A percentile compares a stretch with the other conserved stretches of the same genome.
These are phyloP conservation scores for Agonopterix heracliana DNA, from an alignment of 2,888 invertebrate species.

Conservation along the genomic window DNA sequence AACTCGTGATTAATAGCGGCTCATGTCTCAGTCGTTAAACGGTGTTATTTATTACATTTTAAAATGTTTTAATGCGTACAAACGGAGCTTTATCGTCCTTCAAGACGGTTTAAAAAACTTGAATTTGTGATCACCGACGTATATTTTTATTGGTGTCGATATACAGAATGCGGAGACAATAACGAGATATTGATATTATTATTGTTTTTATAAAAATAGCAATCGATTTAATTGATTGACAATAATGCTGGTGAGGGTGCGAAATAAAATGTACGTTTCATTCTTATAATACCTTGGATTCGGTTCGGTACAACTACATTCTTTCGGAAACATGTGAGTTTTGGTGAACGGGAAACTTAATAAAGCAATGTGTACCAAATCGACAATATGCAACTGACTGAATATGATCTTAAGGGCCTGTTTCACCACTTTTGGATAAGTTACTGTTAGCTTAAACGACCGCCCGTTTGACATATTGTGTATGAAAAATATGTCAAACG, in stretches of 20 bases:
- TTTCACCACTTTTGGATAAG: too few relatives aligned
- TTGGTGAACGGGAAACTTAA: too few relatives aligned
- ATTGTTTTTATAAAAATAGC: neutral
- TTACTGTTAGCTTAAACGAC: too few relatives aligned
- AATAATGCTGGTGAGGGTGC: neutral
- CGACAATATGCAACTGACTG: too few relatives aligned
- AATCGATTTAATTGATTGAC: neutral
- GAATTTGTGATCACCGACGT: conserved; percentile 12
- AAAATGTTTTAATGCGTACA: conserved; percentile 66
- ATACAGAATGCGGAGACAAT: conserved; percentile 13
- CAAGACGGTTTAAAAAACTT: conserved; percentile 10
- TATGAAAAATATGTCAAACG: too few relatives aligned
- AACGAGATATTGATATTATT: neutral
- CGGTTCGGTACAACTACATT: too few relatives aligned
- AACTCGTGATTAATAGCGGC: conserved; percentile 60
- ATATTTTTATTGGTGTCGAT: conserved; percentile 22
- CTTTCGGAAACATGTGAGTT: too few relatives aligned
- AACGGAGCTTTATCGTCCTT: conserved; percentile 34
- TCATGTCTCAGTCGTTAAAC: conserved; percentile 58
- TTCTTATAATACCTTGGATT: too few relatives aligned
- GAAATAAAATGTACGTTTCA: too few relatives aligned
- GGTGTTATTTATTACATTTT: conserved; percentile 69
- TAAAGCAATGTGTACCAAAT: too few relatives aligned
- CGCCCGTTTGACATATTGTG: too few relatives aligned
- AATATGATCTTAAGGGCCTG: too few relatives aligned